Conservation (phyloP, 1,140 invertebrate species). For the Parasteatoda tepidariorum region DNA sequence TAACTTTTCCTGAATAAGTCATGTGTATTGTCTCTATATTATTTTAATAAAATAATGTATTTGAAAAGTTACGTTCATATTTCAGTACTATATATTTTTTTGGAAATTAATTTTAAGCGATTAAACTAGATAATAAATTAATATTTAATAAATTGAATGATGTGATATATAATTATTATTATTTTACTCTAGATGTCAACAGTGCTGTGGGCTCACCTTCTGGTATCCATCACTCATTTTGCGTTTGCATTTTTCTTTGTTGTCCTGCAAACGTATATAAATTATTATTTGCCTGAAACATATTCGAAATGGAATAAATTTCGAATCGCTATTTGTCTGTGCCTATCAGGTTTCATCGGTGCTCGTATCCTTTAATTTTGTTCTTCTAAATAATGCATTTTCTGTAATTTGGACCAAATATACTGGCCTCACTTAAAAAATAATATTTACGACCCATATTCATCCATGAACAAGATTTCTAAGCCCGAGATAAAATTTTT, state of each 20-base stretch:
- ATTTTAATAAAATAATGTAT: background rate
- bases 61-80: background rate
- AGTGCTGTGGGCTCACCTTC: slow-evolving; percentile 13
- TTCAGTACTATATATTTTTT: background rate
- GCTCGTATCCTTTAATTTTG: background rate
- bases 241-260: background rate
- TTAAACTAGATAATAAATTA: background rate
- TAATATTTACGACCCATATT: background rate
- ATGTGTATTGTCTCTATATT: background rate
- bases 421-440: background rate
- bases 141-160: background rate
- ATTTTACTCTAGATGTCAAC: slow-evolving; percentile 11
- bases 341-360: background rate
- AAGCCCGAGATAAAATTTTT: background rate
- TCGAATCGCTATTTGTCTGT: background rate
- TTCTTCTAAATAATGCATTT: background rate
- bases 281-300: background rate
- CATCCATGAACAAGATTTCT: background rate
- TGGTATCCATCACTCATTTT: background rate
- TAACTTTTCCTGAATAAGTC: background rate
- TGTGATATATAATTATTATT: background rate
- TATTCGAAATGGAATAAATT: background rate
- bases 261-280: background rate
- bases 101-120: background rate
- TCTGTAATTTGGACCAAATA: background rate